Evolutionary conservation across 2,113 vertebrate species (phyloP).

Genomic region (Aramus guarauna): DNA sequence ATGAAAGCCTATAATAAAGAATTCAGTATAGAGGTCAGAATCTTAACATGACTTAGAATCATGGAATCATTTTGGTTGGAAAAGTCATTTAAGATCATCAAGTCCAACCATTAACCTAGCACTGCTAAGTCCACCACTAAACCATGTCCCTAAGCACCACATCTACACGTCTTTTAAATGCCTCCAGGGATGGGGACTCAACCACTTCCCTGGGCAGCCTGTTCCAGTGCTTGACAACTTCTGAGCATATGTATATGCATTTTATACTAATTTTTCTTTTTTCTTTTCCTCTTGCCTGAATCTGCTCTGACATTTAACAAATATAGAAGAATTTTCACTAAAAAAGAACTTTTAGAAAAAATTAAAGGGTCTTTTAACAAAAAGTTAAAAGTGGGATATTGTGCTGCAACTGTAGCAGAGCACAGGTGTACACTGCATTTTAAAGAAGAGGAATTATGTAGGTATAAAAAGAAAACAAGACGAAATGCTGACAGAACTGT

Average conservation of each 20-base stretch:
- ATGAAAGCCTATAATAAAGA: not conserved
- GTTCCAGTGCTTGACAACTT: not conserved
- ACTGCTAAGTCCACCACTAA: no score
- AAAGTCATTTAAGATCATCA: no score
- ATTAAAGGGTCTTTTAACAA: not conserved
- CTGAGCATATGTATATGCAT: not conserved
- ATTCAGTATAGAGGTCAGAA: not conserved
- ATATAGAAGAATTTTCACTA: not conserved
- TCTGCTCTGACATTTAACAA: not conserved
- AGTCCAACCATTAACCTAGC: no score
- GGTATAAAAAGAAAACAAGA: not conserved
- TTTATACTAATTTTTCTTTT: not conserved
- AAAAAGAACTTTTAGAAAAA: not conserved
- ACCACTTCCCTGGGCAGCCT: no score
- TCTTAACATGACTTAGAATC: not conserved
- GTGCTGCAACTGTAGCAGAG: not conserved
- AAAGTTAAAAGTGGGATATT: not conserved
- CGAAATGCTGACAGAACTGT: not conserved
- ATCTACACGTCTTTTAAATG: no score
- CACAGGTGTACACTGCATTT: not conserved
- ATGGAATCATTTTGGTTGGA: no score
- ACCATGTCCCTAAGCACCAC: no score
- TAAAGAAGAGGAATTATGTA: not conserved
- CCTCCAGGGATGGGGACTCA: no score
- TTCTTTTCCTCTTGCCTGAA: not conserved